Percentiles rank a stretch among this genome's conserved stretches.
phyloP scores from a whole-genome alignment of 2,888 invertebrate species.

The Rhagonycha lutea region DNA sequence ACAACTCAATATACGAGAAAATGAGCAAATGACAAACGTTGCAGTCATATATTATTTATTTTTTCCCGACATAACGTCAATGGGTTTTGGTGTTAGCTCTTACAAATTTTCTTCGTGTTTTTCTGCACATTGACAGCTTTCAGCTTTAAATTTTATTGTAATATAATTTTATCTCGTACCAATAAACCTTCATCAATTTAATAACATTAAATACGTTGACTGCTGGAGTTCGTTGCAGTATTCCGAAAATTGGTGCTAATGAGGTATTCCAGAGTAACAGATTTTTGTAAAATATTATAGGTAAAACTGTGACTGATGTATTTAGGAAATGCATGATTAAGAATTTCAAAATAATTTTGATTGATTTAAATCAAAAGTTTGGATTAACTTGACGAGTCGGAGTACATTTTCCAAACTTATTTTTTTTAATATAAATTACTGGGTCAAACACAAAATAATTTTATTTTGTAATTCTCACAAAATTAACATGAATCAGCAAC shows the following conservation, averaged over 20 bases:
- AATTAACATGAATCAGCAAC: background rate
- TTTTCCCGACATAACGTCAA: background rate
- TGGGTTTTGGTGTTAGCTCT: background rate
- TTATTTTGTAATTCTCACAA: too few relatives aligned
- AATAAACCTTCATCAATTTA: background rate
- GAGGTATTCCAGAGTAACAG: too few relatives aligned
- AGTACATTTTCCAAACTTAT: too few relatives aligned
- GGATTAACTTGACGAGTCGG: too few relatives aligned
- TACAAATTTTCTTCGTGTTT: background rate
- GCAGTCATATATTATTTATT: background rate
- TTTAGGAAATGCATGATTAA: too few relatives aligned
- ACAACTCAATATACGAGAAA: background rate
- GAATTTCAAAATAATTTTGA: too few relatives aligned
- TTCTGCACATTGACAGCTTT: background rate
- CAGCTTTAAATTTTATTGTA: background rate
- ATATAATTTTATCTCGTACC: background rate
- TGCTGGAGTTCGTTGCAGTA: background rate
- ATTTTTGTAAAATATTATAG: too few relatives aligned
- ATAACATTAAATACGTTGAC: background rate
- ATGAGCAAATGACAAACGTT: background rate
- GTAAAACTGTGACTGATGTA: too few relatives aligned
- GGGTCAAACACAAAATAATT: too few relatives aligned
- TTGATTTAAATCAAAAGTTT: too few relatives aligned
- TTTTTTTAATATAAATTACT: too few relatives aligned
- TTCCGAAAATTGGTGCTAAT: background rate